These are phyloP conservation scores for Phylloscopus whistleri DNA, from an alignment of 2,113 vertebrate species.

Conservation along the genomic window DNA sequence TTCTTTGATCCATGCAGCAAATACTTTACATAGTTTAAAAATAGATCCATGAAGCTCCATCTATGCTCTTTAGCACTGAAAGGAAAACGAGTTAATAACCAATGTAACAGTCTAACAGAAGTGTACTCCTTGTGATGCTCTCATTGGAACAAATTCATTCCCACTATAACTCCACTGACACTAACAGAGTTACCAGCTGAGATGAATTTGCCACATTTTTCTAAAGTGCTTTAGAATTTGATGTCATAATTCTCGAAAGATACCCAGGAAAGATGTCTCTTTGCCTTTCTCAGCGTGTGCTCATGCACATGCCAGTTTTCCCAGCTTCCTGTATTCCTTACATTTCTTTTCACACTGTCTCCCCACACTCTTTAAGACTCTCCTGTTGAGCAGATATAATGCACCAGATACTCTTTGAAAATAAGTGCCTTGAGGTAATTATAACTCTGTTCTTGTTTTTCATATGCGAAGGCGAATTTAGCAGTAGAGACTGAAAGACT, in stretches of 20 bases:
- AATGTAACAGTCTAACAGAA: slow-evolving; percentile 1
- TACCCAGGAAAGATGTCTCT: neutral
- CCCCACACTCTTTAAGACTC: neutral
- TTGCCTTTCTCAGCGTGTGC: neutral
- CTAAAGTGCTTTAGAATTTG: slow-evolving; percentile 15
- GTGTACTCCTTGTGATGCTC: slow-evolving; percentile 11
- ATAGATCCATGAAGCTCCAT: neutral
- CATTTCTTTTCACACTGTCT: neutral
- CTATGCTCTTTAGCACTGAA: slow-evolving; percentile 19
- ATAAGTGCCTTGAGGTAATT: neutral
- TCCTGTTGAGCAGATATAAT: neutral
- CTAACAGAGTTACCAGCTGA: slow-evolving; percentile 44
- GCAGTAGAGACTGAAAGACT: neutral
- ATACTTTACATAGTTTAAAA: slow-evolving; percentile 66
- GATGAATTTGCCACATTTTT: slow-evolving; percentile 47
- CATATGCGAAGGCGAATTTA: neutral
- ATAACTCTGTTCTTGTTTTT: slow-evolving; percentile 17
- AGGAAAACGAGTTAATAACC: slow-evolving; percentile 37
- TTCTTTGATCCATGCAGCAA: slow-evolving; percentile 20
- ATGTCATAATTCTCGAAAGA: slow-evolving; percentile 39
- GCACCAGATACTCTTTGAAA: neutral
- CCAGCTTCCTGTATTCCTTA: neutral
- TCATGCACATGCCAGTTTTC: neutral
- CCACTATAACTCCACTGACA: slow-evolving; percentile 19
- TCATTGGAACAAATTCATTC: slow-evolving; percentile 46